phyloP scores from a whole-genome alignment of 2,797 vertebrate species.

The Eupleurogrammus muticus region DNA sequence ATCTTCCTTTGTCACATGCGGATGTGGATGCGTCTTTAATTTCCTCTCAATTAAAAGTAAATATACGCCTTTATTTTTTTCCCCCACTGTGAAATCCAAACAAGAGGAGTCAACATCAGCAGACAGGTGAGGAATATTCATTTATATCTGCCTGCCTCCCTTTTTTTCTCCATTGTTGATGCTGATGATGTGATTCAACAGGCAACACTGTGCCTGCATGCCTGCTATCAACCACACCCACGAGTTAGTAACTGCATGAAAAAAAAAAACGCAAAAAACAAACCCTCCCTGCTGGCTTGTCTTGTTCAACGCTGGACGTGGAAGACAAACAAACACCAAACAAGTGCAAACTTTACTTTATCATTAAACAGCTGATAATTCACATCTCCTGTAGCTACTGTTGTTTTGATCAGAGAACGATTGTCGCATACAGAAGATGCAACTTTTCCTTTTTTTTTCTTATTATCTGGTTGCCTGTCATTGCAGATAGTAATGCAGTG shows the following conservation, averaged over 20 bases:
- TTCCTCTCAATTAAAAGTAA: constrained; percentile 93
- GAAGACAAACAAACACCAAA: constrained; percentile 72
- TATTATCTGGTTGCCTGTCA: constrained; percentile 50
- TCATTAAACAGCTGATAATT: constrained; percentile 81
- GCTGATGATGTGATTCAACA: constrained; percentile 86
- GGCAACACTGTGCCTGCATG: constrained; percentile 75
- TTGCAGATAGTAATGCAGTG: constrained; percentile 46
- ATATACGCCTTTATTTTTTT: constrained; percentile 87
- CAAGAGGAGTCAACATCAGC: constrained; percentile 87
- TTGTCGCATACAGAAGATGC: constrained; percentile 68
- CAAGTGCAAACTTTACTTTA: constrained; percentile 76
- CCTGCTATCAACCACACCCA: constrained; percentile 74
- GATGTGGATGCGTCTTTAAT: constrained; percentile 90
- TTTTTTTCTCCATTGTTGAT: constrained; percentile 61
- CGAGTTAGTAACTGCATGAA: constrained; percentile 55
- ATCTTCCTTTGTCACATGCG: constrained; percentile 87
- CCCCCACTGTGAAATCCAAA: constrained; percentile 89
- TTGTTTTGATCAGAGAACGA: constrained; percentile 77
- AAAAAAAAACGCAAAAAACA: constrained; percentile 22
- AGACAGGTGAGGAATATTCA: constrained; percentile 90
- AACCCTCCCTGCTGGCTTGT: constrained; percentile 63
- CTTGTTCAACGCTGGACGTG: constrained; percentile 71
- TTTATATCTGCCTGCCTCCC: constrained; percentile 78
- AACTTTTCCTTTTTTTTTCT: constrained; percentile 50
- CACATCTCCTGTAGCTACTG: constrained; percentile 70